These are phyloP conservation scores for Ammospiza nelsoni DNA, from an alignment of 2,113 vertebrate species.

Conservation along the genomic window DNA sequence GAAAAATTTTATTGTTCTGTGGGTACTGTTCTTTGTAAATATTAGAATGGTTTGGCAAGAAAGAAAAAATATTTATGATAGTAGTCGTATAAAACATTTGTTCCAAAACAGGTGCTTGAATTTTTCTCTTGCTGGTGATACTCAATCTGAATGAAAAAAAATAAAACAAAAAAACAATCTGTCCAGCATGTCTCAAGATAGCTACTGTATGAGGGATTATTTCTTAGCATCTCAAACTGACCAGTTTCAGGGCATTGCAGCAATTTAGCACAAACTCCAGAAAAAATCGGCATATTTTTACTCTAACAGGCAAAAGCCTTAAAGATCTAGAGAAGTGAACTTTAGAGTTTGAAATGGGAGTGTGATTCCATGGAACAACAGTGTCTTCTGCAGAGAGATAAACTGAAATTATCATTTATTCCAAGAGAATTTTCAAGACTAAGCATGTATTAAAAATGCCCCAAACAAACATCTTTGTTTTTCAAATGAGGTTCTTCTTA, in stretches of 20 bases:
- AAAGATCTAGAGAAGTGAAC: neutral
- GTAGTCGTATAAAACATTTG: fast-evolving
- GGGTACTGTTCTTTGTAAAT: neutral
- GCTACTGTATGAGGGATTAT: neutral
- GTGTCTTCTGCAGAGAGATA: neutral
- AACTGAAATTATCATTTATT: neutral
- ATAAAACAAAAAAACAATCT: neutral
- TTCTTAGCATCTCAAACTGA: neutral
- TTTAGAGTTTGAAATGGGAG: neutral
- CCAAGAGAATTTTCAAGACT: neutral
- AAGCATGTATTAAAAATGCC: fast-evolving
- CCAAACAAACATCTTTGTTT: neutral
- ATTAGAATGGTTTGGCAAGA: neutral
- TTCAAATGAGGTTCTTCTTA: neutral
- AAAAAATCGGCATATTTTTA: neutral
- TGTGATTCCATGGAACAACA: neutral
- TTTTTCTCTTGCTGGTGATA: neutral
- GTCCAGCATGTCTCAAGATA: neutral
- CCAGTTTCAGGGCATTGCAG: neutral
- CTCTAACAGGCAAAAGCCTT: neutral
- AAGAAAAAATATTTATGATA: neutral
- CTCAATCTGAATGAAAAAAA: neutral
- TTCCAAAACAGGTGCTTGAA: neutral
- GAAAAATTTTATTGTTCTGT: neutral
- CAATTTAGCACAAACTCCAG: neutral